These are phyloP conservation scores for Aphidius gifuensis DNA, from an alignment of 1,140 invertebrate species.

Conservation along the genomic window DNA sequence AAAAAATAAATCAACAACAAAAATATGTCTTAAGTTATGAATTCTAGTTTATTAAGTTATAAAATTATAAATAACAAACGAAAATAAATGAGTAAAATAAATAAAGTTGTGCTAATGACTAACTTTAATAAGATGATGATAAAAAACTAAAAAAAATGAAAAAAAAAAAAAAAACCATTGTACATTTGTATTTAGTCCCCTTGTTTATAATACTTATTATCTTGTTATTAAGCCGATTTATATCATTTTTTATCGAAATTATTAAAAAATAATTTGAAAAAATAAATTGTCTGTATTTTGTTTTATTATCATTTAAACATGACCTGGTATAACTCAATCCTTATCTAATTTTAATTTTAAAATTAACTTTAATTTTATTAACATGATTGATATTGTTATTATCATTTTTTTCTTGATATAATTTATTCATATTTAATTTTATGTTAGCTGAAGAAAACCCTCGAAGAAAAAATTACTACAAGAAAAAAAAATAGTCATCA, in stretches of 20 bases:
- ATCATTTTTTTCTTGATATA: too few relatives aligned
- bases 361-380: too few relatives aligned
- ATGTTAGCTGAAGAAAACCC: too few relatives aligned
- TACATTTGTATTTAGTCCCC: slow-evolving; percentile 57
- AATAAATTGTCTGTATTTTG: slow-evolving; percentile 29
- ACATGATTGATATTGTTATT: too few relatives aligned
- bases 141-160: slow-evolving; percentile 28
- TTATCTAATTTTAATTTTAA: too few relatives aligned
- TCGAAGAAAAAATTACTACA: too few relatives aligned
- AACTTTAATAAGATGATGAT: slow-evolving; percentile 36
- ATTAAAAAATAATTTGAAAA: slow-evolving; percentile 58
- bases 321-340: background rate
- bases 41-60: slow-evolving; percentile 47
- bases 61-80: slow-evolving; percentile 41
- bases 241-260: slow-evolving; percentile 58
- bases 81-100: slow-evolving; percentile 46
- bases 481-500: too few relatives aligned
- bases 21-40: slow-evolving; percentile 44
- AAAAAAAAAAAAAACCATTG: slow-evolving; percentile 39
- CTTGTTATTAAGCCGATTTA: slow-evolving; percentile 57
- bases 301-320: slow-evolving; percentile 2
- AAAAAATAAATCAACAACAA: slow-evolving; percentile 24
- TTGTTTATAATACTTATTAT: slow-evolving; percentile 58
- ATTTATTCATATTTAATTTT: too few relatives aligned
- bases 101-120: slow-evolving; percentile 48